These are phyloP conservation scores for Meloidogyne chitwoodi DNA, from an alignment of 1,140 invertebrate species.

Conservation along the genomic window DNA sequence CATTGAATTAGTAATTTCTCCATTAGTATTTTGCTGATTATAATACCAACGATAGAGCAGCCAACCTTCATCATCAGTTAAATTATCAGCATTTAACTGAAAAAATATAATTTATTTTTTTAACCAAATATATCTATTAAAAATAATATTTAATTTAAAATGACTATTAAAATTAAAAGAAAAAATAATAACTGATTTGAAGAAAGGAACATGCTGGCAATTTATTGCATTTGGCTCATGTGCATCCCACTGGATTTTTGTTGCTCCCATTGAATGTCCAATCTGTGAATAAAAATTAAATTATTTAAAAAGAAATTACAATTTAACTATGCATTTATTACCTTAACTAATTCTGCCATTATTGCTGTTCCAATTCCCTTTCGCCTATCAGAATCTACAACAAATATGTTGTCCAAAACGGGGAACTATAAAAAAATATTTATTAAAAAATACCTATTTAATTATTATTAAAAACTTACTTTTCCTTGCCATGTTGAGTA, in stretches of 20 bases:
- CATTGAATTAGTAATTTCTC: neutral
- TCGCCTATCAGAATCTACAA: neutral
- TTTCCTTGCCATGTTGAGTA: conserved; percentile 18
- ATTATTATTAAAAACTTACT: neutral
- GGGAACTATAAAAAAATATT: neutral
- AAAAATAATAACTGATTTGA: neutral
- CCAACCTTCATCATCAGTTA: neutral
- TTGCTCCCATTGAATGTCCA: neutral
- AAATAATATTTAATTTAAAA: too few species aligned
- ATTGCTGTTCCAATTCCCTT: conserved; percentile 17
- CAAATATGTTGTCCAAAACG: conserved; percentile 1
- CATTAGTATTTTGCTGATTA: neutral
- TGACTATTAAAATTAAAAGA: too few species aligned
- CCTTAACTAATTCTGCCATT: conserved; percentile 15
- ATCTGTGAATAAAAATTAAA: neutral
- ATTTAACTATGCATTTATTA: too few species aligned
- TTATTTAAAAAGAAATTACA: too few species aligned
- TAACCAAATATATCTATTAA: too few species aligned
- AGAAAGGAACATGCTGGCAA: neutral
- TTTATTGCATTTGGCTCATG: neutral
- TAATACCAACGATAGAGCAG: neutral
- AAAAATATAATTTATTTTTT: too few species aligned
- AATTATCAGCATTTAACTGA: conserved; percentile 5
- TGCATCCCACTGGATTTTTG: neutral
- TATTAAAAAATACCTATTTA: neutral